These are phyloP conservation scores for Hylaeus volcanicus DNA, from an alignment of 1,140 invertebrate genomes.

Conservation along the genomic window DNA sequence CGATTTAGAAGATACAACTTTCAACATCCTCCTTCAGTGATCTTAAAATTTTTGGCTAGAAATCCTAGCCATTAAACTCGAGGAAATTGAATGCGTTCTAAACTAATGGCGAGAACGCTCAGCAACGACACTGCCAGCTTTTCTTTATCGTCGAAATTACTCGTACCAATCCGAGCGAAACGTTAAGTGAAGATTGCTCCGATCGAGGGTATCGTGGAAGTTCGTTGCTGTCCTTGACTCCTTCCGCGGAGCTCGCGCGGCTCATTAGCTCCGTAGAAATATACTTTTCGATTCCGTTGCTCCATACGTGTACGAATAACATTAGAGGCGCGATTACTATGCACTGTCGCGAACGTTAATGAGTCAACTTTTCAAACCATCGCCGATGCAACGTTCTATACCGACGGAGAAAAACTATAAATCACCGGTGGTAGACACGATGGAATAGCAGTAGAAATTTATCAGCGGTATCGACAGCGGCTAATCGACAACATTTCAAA, in stretches of 20 bases:
- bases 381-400: background rate
- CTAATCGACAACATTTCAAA: conserved; percentile 34
- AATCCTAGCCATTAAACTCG: no score
- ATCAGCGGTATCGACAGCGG: conserved; percentile 33
- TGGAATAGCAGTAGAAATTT: conserved; percentile 31
- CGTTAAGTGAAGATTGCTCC: no score
- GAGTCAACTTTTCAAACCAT: conserved; percentile 15
- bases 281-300: conserved; percentile 6
- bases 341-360: conserved; percentile 8
- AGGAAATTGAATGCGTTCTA: no score
- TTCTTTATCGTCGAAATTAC: no score
- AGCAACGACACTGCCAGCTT: no score
- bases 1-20: no score
- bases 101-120: no score
- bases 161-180: no score
- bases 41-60: no score
- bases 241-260: conserved; percentile 16
- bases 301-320: conserved; percentile 15
- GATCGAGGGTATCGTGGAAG: background rate
- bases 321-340: conserved; percentile 7
- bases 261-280: background rate
- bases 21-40: no score
- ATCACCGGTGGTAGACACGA: conserved; percentile 11
- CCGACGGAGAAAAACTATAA: conserved; percentile 5
- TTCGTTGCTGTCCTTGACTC: conserved; percentile 20